phyloP scores from a whole-genome alignment of 1,140 invertebrate genomes.

The Telenomus remus region DNA sequence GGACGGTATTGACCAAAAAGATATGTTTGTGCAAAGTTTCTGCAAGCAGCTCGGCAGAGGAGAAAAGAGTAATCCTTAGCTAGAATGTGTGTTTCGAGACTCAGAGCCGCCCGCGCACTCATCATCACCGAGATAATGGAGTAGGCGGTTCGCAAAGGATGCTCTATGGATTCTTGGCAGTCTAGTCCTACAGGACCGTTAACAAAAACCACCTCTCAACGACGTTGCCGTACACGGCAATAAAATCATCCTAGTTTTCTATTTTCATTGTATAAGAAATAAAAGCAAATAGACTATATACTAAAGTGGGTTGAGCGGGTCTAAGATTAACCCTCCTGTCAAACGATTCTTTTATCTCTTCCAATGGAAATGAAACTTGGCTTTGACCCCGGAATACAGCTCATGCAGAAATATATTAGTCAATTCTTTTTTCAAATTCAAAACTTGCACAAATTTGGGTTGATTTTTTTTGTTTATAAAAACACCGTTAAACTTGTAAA shows the following conservation, averaged over 20 bases:
- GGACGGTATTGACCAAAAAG: constrained; percentile 49
- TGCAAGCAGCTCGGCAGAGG: constrained; percentile 29
- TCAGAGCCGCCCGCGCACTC: constrained; percentile 71
- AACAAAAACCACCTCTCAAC: constrained; percentile 71
- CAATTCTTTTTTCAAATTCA: too few relatives aligned
- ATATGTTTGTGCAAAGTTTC: constrained; percentile 26
- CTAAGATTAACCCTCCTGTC: too few relatives aligned
- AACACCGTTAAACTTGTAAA: too few relatives aligned
- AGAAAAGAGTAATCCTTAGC: constrained; percentile 67
- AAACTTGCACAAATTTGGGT: too few relatives aligned
- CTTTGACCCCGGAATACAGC: too few relatives aligned
- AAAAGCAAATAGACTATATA: constrained; percentile 30
- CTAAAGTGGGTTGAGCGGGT: neutral
- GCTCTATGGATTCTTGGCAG: constrained; percentile 61
- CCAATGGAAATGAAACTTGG: too few relatives aligned
- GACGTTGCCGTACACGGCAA: constrained; percentile 65
- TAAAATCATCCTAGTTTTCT: constrained; percentile 72
- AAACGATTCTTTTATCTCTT: too few relatives aligned
- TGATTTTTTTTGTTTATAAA: too few relatives aligned
- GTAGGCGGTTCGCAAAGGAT: constrained; percentile 71
- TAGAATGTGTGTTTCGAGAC: constrained; percentile 72
- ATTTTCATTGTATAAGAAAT: constrained; percentile 49
- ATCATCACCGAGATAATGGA: constrained; percentile 75
- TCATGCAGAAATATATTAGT: too few relatives aligned
- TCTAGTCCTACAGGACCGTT: constrained; percentile 62